Conservation (phyloP, 2,888 invertebrate species). For the Aelia acuminata region DNA sequence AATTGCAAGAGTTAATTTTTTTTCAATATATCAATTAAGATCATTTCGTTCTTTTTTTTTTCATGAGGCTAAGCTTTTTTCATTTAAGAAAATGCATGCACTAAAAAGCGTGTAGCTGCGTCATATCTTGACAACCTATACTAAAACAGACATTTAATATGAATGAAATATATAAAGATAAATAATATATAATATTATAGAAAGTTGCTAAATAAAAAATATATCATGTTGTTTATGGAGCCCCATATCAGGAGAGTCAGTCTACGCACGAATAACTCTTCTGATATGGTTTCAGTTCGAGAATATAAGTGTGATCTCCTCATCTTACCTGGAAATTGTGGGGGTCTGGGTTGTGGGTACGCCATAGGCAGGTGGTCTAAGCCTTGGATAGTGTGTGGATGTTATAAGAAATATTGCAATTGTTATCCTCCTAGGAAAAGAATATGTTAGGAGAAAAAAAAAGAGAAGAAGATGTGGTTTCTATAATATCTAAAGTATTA, state of each 20-base stretch:
- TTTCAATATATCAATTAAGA: no score
- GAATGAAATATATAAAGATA: neutral
- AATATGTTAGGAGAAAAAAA: conserved; percentile 36
- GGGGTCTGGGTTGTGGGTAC: conserved; percentile 28
- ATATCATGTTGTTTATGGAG: neutral
- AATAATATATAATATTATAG: neutral
- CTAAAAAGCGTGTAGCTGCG: conserved; percentile 39
- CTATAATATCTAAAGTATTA: neutral
- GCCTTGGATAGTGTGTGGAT: conserved; percentile 34
- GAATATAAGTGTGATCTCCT: conserved; percentile 57
- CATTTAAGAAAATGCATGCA: neutral
- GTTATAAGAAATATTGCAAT: conserved; percentile 28
- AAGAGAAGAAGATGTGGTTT: no score
- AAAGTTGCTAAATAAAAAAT: conserved; percentile 5
- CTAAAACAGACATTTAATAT: conserved; percentile 1
- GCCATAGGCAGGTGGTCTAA: conserved; percentile 33
- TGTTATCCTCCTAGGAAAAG: conserved; percentile 42
- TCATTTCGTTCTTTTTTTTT: neutral
- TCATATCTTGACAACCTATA: conserved; percentile 28
- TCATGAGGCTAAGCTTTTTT: conserved; percentile 10
- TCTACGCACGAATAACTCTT: conserved; percentile 12
- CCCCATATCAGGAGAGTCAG: conserved; percentile 6
- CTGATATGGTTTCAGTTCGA: neutral
- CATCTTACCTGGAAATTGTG: conserved; percentile 40
- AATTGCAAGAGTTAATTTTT: neutral